Evolutionary conservation across 1,140 invertebrate species (phyloP).

Genomic region (Goniozus legneri): DNA sequence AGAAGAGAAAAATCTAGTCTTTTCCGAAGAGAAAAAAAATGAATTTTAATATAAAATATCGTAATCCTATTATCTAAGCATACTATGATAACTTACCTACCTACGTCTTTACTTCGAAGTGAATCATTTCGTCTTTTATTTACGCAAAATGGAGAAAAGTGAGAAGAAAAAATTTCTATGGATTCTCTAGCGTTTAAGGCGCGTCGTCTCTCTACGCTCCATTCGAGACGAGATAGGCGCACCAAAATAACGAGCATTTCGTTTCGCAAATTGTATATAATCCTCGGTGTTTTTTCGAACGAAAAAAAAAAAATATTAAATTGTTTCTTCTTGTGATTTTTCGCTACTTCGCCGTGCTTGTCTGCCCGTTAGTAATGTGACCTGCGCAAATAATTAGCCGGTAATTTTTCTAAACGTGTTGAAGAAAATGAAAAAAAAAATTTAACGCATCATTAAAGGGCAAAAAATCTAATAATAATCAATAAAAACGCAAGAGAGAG

Average conservation of each 20-base stretch:
- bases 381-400: constrained; percentile 4
- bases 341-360: constrained; percentile 18
- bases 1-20: constrained; percentile 42
- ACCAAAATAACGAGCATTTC: neutral
- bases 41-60: constrained; percentile 23
- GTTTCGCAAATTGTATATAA: constrained; percentile 7
- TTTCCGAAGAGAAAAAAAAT: constrained; percentile 21
- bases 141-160: no score
- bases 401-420: neutral
- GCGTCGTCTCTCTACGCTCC: constrained; percentile 9
- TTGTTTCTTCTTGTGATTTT: constrained; percentile 5
- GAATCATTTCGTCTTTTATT: constrained; percentile 23
- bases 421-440: neutral
- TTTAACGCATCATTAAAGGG: neutral
- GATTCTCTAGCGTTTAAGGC: constrained; percentile 23
- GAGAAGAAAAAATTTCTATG: constrained; percentile 26
- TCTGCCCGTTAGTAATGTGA: constrained; percentile 16
- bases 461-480: neutral
- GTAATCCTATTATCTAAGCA: constrained; percentile 33
- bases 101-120: constrained; percentile 30
- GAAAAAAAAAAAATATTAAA: constrained; percentile 4
- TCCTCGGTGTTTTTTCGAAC: constrained; percentile 4
- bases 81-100: constrained; percentile 29
- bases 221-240: neutral
- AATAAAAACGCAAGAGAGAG: no score